A percentile compares a stretch with the other conserved stretches of the same genome.
These are phyloP conservation scores for Biston betularia DNA, from an alignment of 2,888 invertebrate genomes.

Conservation along the genomic window DNA sequence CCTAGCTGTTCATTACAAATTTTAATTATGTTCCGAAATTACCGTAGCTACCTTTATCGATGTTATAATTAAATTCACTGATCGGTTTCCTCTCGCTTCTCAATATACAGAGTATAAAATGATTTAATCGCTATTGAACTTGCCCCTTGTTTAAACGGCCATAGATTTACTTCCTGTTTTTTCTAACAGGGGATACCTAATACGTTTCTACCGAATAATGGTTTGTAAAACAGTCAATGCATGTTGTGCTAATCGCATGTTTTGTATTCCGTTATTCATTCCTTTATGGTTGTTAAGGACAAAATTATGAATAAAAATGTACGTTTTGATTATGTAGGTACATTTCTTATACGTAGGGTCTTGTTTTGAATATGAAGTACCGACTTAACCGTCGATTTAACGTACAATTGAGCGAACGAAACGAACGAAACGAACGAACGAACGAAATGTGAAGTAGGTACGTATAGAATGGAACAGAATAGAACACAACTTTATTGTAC, in stretches of 20 bases:
- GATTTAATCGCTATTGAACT: constrained; percentile 10
- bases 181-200: constrained; percentile 1
- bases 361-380: constrained; percentile 29
- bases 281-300: constrained; percentile 22
- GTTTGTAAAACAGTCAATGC: not conserved
- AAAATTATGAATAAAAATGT: constrained; percentile 23
- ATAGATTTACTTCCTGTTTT: constrained; percentile 24
- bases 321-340: constrained; percentile 20
- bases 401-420: constrained; percentile 17
- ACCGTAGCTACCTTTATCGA: not conserved
- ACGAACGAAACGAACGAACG: no score
- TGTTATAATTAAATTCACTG: not conserved
- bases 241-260: constrained; percentile 10
- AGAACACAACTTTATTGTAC: not conserved
- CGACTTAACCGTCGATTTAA: constrained; percentile 14
- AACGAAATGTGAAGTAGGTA: constrained; percentile 5
- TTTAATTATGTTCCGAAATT: not conserved
- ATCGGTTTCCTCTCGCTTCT: not conserved
- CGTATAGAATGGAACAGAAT: not conserved
- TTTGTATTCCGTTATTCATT: constrained; percentile 17
- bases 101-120: not conserved
- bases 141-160: constrained; percentile 4
- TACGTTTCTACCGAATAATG: not conserved
- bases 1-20: no score
- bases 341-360: constrained; percentile 7